Base-by-base conservation (phyloP, 2,113 vertebrate genomes). In the Gymnarchus niloticus region DNA sequence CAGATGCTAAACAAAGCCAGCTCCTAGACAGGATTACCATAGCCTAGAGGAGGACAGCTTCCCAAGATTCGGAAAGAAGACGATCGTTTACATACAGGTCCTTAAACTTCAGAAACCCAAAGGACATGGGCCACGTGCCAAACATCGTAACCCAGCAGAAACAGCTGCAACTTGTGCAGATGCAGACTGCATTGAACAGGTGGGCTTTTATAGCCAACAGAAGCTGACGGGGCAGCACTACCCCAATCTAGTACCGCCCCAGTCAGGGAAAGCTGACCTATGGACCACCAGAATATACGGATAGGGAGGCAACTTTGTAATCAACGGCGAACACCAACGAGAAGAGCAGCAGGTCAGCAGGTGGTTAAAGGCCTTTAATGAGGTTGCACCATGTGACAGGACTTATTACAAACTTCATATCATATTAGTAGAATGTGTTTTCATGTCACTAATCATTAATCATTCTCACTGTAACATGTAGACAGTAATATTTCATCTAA, bases 281-380 rank as follows among this genome's bases (percentile, higher is more conserved):
- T 90, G 92, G 57, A 76, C 41, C 84, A 33, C 89, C 83, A 88
- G 90, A 91, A 90, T 85, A 91, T 90, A 90, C 90, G 91, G 90
- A 92, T 91, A 91, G 88, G 5, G 61, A 25, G 52, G 56, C 87
- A 89, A 91, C 91, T 88, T 92, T 92, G 91, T 85, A 88, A 77
- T 69, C 81, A 87, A 84, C 6, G 85, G 86, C 86, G 86, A 88
- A 90, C 17, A 83, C 86, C 80, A 88, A 65, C 90, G 86, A 91
- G 92, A 93, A 92, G 89, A 93, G 93, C 91, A 91, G 89, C 56
- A 83, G 86, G 57, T 84, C 78, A 85, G 78, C 90, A 86, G 90
- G 59, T 54, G 87, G 9, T 90, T 85, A 84, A 61, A 69, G 84
- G 44, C 84, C 49, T 46, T n/a, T 84, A 89, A 90, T 84, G 87